These are phyloP conservation scores for Zelleria hepariella DNA, from an alignment of 2,888 invertebrate genomes.

Conservation along the genomic window DNA sequence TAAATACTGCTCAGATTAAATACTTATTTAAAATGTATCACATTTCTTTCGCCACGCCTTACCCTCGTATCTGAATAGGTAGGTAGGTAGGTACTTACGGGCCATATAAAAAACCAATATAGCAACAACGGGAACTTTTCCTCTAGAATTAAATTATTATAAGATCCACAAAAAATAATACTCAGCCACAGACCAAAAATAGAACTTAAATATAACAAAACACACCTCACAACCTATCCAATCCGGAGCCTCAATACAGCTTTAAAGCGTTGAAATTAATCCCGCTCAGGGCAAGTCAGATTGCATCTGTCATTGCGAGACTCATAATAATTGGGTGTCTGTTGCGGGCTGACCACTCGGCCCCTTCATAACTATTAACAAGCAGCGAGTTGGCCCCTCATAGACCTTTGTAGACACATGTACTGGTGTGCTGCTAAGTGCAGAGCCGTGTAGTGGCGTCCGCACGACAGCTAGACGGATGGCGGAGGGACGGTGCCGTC, in stretches of 20 bases:
- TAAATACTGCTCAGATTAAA: too few relatives aligned
- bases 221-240: too few relatives aligned
- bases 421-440: slow-evolving; percentile 57
- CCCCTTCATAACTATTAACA: slow-evolving; percentile 50
- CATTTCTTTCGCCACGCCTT: too few relatives aligned
- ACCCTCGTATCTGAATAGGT: too few relatives aligned
- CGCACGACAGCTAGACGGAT: slow-evolving; percentile 59
- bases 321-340: slow-evolving; percentile 40
- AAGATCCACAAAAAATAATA: too few relatives aligned
- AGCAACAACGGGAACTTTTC: too few relatives aligned
- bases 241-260: not conserved
- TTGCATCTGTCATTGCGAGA: slow-evolving; percentile 25
- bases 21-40: too few relatives aligned
- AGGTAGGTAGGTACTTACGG: too few relatives aligned
- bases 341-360: slow-evolving; percentile 38
- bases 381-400: slow-evolving; percentile 52
- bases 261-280: not conserved
- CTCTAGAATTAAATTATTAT: too few relatives aligned
- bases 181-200: too few relatives aligned
- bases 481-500: slow-evolving; percentile 34
- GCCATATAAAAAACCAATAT: too few relatives aligned
- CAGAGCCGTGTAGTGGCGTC: slow-evolving; percentile 51
- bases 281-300: not conserved
- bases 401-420: slow-evolving; percentile 46
- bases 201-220: too few relatives aligned